Evolutionary conservation across 2,113 vertebrate genomes (phyloP).

Genomic region (Ammodytes marinus): DNA sequence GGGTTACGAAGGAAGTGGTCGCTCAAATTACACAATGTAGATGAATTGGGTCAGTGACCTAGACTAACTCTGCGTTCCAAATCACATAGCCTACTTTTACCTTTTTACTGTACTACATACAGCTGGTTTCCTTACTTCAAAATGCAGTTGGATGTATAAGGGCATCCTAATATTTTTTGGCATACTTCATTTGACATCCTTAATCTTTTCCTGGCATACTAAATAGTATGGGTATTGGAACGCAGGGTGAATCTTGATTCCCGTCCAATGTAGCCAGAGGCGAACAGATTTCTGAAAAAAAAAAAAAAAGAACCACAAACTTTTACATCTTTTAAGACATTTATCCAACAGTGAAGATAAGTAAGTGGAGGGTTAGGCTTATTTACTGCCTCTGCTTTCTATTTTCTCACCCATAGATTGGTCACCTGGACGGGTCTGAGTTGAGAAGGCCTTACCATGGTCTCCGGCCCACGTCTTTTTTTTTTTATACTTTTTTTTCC

Average conservation of each 20-base stretch:
- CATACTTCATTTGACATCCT: too few relatives aligned
- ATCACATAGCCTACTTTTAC: too few relatives aligned
- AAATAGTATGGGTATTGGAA: too few relatives aligned
- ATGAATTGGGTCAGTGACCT: background rate
- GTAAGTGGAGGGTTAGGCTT: background rate
- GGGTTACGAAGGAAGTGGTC: slow-evolving; percentile 20
- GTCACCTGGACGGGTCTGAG: slow-evolving; percentile 1
- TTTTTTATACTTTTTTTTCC: slow-evolving; percentile 13
- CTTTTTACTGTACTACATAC: too few relatives aligned
- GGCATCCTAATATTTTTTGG: too few relatives aligned
- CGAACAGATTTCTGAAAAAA: background rate
- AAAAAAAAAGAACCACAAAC: background rate
- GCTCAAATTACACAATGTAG: background rate
- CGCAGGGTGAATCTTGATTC: background rate
- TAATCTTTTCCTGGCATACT: too few relatives aligned
- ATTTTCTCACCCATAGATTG: background rate
- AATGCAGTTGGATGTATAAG: too few relatives aligned
- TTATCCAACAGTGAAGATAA: background rate
- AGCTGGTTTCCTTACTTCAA: too few relatives aligned
- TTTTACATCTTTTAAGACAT: background rate
- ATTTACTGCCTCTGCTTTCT: slow-evolving; percentile 3
- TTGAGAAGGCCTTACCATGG: slow-evolving; percentile 27
- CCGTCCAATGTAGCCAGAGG: background rate
- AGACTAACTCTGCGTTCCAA: background rate
- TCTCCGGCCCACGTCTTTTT: background rate